Evolutionary conservation across 2,888 invertebrate species (phyloP).

Genomic region (Alsophila aescularia): DNA sequence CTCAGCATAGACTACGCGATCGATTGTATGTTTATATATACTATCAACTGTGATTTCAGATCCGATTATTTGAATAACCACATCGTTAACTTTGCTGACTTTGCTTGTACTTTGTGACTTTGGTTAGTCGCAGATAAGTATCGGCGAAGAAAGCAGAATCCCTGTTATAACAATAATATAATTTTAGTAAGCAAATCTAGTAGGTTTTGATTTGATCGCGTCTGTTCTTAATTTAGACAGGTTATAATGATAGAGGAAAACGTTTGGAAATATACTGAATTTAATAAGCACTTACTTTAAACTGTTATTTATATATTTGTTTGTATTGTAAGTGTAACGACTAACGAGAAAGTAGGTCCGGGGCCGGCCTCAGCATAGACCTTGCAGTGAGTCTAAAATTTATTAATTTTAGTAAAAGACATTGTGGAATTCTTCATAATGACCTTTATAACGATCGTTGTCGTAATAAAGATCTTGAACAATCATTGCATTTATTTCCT

Average conservation of each 20-base stretch:
- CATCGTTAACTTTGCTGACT: slow-evolving; percentile 51
- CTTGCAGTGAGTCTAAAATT: slow-evolving; percentile 5
- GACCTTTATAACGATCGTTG: not conserved
- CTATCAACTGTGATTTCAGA: slow-evolving; percentile 37
- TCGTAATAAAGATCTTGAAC: not conserved
- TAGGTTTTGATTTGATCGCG: not conserved
- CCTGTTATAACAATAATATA: not conserved
- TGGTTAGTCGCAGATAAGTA: slow-evolving; percentile 9
- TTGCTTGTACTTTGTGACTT: slow-evolving; percentile 28
- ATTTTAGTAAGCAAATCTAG: not conserved
- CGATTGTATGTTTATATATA: slow-evolving; percentile 41
- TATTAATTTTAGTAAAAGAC: slow-evolving; percentile 2
- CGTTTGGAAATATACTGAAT: slow-evolving; percentile 9
- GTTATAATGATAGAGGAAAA: slow-evolving; percentile 9
- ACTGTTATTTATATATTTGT: slow-evolving; percentile 3
- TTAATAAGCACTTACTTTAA: slow-evolving; percentile 12
- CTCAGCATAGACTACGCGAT: slow-evolving; percentile 33
- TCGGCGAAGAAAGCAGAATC: slow-evolving; percentile 1
- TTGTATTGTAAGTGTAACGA: slow-evolving; percentile 7
- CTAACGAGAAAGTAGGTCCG: slow-evolving; percentile 11
- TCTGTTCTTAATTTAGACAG: slow-evolving; percentile 1
- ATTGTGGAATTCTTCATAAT: slow-evolving; percentile 5
- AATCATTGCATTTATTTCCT: not conserved
- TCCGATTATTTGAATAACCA: slow-evolving; percentile 8
- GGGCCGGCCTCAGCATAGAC: too few species aligned